Percentiles rank a stretch among this genome's conserved stretches.
Evolutionary conservation across 2,113 vertebrate genomes (phyloP).

Genomic region (Microcebus lehilahytsara): DNA sequence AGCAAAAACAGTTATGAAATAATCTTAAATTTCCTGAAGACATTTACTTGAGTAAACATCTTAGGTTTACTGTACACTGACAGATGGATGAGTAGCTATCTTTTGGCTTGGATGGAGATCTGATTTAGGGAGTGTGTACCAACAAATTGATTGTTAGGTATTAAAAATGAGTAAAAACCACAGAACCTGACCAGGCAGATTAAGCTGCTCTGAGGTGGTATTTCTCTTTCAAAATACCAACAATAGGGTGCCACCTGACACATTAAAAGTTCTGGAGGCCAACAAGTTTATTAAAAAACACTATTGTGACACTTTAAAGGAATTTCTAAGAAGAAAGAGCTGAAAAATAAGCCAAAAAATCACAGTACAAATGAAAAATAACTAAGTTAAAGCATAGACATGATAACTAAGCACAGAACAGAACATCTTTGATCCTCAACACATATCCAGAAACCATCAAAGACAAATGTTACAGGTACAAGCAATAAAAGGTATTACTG

Average conservation of each 20-base stretch:
- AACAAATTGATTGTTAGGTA: not conserved
- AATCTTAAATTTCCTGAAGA: not conserved
- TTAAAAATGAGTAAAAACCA: not conserved
- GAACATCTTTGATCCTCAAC: slow-evolving; percentile 25
- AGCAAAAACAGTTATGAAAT: not conserved
- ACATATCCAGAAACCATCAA: slow-evolving; percentile 18
- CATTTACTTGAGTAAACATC: not conserved
- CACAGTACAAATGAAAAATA: not conserved
- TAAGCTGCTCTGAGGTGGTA: not conserved
- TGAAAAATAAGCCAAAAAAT: not conserved
- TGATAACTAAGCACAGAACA: not conserved
- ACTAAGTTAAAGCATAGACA: not conserved
- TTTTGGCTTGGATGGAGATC: not conserved
- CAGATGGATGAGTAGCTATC: not conserved
- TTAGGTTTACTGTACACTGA: not conserved
- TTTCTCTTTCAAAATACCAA: slow-evolving; percentile 33
- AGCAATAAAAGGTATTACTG: slow-evolving; percentile 7
- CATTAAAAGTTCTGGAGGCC: not conserved
- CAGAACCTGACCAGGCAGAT: not conserved
- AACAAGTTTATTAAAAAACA: slow-evolving; percentile 2
- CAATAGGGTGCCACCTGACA: not conserved
- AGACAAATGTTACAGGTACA: slow-evolving; percentile 33
- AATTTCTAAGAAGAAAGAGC: not conserved
- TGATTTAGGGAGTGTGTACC: not conserved
- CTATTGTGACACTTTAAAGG: not conserved